These are phyloP conservation scores for Lerema accius DNA, from an alignment of 1,140 invertebrate species.

Conservation along the genomic window DNA sequence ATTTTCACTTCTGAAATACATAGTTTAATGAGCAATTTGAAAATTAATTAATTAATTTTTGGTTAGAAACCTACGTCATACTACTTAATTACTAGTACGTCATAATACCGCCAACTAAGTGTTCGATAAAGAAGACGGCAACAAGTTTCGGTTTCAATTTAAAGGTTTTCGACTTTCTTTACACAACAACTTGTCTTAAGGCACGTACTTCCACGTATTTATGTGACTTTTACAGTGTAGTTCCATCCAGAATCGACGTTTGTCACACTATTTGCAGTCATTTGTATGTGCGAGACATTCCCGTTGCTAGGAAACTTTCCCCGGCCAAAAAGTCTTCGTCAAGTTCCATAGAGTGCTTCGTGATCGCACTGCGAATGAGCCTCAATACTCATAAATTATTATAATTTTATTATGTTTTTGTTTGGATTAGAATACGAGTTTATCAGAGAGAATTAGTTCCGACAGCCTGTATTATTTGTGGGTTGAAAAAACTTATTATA, in stretches of 20 bases:
- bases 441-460: neutral
- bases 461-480: neutral
- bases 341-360: constrained; percentile 70
- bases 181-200: too few relatives aligned
- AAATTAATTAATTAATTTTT: too few relatives aligned
- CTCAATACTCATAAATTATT: constrained; percentile 47
- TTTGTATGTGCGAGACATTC: constrained; percentile 68
- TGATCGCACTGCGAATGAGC: constrained; percentile 64
- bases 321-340: constrained; percentile 72
- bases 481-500: too few relatives aligned
- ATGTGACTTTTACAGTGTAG: constrained; percentile 11
- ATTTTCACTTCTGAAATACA: too few relatives aligned
- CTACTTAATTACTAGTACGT: too few relatives aligned
- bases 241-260: constrained; percentile 33
- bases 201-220: neutral
- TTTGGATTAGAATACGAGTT: constrained; percentile 9
- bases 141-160: too few relatives aligned
- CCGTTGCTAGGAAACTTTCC: constrained; percentile 63
- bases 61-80: too few relatives aligned
- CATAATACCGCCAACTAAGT: too few relatives aligned
- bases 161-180: too few relatives aligned
- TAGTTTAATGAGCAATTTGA: too few relatives aligned
- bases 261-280: constrained; percentile 56
- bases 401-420: constrained; percentile 49
- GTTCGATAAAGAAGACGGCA: too few relatives aligned